Percentiles rank a stretch among this genome's conserved stretches.
phyloP scores from a whole-genome alignment of 2,888 invertebrate genomes.

The Pollenia griseotomentosa region DNA sequence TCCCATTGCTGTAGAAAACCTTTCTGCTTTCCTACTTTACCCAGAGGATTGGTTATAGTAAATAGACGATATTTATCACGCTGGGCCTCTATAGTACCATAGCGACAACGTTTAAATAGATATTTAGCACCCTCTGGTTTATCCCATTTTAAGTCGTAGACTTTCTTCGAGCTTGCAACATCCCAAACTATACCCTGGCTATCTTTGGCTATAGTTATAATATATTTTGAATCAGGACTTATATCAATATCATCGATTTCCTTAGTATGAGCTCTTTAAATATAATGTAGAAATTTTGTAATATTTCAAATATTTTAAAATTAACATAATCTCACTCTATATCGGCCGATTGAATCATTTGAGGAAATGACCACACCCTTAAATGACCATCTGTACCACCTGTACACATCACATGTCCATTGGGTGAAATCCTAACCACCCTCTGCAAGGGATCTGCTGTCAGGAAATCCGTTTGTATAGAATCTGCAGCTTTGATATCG shows the following conservation, averaged over 20 bases:
- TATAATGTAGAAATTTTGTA: background rate
- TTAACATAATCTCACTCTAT: constrained; percentile 84
- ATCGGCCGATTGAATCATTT: constrained; percentile 88
- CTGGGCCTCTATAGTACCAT: constrained; percentile 89
- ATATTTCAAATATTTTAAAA: background rate
- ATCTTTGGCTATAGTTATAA: constrained; percentile 95
- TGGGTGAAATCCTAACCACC: constrained; percentile 91
- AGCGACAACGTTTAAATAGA: constrained; percentile 92
- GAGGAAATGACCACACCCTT: constrained; percentile 95
- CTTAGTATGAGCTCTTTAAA: constrained; percentile 89
- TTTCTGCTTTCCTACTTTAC: constrained; percentile 88
- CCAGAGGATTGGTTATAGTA: constrained; percentile 92
- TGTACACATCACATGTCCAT: constrained; percentile 93
- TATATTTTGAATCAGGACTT: constrained; percentile 90
- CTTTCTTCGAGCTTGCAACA: constrained; percentile 87
- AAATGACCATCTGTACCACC: constrained; percentile 96
- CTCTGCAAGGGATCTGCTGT: constrained; percentile 92
- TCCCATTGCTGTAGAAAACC: constrained; percentile 93
- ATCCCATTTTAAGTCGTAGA: constrained; percentile 90
- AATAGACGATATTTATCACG: constrained; percentile 88
- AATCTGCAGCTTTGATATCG: constrained; percentile 90
- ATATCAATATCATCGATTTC: constrained; percentile 98
- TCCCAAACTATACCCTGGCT: constrained; percentile 93
- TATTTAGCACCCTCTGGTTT: constrained; percentile 92
- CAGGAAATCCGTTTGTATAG: constrained; percentile 94